Percentiles rank a stretch among this genome's conserved stretches.
Conservation (phyloP, 2,113 vertebrate species). For the Scortum barcoo region DNA sequence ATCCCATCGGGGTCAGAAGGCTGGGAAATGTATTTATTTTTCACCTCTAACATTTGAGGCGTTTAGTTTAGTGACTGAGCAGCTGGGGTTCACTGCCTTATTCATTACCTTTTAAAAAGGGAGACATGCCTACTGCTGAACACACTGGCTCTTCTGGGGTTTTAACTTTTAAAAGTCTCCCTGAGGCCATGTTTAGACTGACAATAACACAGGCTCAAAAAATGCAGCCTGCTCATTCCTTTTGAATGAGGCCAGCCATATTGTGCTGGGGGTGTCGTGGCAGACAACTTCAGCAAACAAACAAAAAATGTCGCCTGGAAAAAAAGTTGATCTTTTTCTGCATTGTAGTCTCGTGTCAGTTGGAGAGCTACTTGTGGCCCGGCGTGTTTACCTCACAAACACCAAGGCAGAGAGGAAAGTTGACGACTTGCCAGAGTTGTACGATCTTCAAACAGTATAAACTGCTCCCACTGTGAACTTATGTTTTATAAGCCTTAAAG, state of each 20-base stretch:
- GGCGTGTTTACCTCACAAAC: not conserved
- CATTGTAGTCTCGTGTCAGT: not conserved
- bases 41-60: conserved; percentile 6
- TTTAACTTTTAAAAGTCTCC: conserved; percentile 26
- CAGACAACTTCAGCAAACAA: not conserved
- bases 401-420: not conserved
- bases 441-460: not conserved
- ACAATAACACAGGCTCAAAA: conserved; percentile 11
- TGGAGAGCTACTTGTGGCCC: not conserved
- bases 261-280: not conserved
- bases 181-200: conserved; percentile 18
- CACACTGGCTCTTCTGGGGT: conserved; percentile 13
- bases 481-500: not conserved
- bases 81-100: conserved; percentile 31
- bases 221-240: conserved; percentile 25
- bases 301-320: not conserved
- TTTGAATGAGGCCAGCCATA: conserved; percentile 28
- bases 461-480: not conserved
- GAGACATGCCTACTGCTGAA: not conserved
- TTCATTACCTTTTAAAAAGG: conserved; percentile 37
- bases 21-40: conserved; percentile 14
- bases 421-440: not conserved
- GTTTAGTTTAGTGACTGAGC: conserved; percentile 30
- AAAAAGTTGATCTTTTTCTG: conserved; percentile 14
- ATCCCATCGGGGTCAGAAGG: conserved; percentile 37